Evolutionary conservation across 2,113 vertebrate genomes (phyloP), one percentile per base, ranked within the genome.

Genomic region (Austrofundulus limnaeus): DNA sequence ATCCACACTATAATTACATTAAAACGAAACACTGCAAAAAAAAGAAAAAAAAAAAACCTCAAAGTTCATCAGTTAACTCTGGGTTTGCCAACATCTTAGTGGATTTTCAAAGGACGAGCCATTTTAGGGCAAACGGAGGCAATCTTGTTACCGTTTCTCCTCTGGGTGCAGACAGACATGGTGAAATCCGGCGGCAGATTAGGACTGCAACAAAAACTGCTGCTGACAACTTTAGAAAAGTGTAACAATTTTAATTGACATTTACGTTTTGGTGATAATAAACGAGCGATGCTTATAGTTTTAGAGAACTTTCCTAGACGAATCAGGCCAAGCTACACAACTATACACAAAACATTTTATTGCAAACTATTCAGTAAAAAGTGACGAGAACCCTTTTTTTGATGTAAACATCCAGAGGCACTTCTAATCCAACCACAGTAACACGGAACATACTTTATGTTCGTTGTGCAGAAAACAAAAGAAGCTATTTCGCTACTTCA

Each of bases 1-100:
- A 73, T 81, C 78, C 63, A 76, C 65, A 61, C 77, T 84, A 79
- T 88, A 89, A 90, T 84, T 87, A 83, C 59, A 72, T 67, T 41
- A 69, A 85, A 86, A 86, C 62, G 77, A 86, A 83, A 88, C 76
- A 71, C 60, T 75, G 71, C 67, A 84, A 80, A 41, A 41, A 41
- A 41, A 41, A 41, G 3, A 48, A 48, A 48, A 20, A 23, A 14
- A 47, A 47, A 23, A 21, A 25, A 48, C 42, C 49, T 79, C 43
- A 70, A 72, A 80, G 75, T 80, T 74, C 56, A 79, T 66, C 63
- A 53, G 66, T 82, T 86, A 80, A 77, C 81, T 63, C 66, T 46
- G 49, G 52, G 66, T 70, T 65, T 66, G 62, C 75, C 69, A 66
- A 61, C 46, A 79, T 70, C 47, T 78, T 41, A 54, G 20, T 43